A percentile compares a stretch with the other conserved stretches of the same genome.
Conservation (phyloP, 92 coral and sea anemone species). For the Palythoa grandis region DNA sequence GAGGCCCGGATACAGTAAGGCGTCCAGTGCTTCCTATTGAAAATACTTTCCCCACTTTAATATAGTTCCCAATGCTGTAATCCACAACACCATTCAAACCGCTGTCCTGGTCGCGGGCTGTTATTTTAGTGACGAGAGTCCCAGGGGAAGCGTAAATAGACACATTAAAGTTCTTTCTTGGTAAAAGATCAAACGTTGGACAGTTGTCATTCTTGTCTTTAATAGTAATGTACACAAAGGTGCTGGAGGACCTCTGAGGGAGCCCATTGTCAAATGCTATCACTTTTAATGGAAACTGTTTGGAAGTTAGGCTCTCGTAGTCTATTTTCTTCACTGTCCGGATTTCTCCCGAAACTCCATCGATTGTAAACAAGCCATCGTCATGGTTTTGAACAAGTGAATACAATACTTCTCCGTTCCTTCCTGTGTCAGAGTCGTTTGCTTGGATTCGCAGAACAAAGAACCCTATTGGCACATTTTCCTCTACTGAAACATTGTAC, state of each 20-base stretch:
- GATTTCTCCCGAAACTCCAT: conserved; percentile 58
- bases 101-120: conserved; percentile 65
- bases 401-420: conserved; percentile 65
- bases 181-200: conserved; percentile 57
- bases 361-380: conserved; percentile 54
- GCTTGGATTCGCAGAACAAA: conserved; percentile 60
- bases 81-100: conserved; percentile 66
- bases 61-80: conserved; percentile 36
- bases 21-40: conserved; percentile 52
- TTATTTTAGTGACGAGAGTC: conserved; percentile 39
- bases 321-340: conserved; percentile 45
- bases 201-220: conserved; percentile 71
- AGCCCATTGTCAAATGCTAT: conserved; percentile 70
- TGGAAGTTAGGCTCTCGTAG: conserved; percentile 49
- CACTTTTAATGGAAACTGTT: conserved; percentile 40
- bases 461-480: conserved; percentile 58
- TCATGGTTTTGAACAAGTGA: conserved; percentile 35
- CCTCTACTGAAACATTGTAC: conserved; percentile 66
- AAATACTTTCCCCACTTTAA: conserved; percentile 26
- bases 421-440: conserved; percentile 71
- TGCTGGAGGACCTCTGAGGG: conserved; percentile 55
- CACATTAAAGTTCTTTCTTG: conserved; percentile 30
- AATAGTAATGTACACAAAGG: conserved; percentile 30
- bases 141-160: conserved; percentile 45
- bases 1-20: conserved; percentile 20